Evolutionary conservation across 2,113 vertebrate species (phyloP), one percentile per base, ranked within the genome.

Genomic region (Thalassarche chlororhynchos): DNA sequence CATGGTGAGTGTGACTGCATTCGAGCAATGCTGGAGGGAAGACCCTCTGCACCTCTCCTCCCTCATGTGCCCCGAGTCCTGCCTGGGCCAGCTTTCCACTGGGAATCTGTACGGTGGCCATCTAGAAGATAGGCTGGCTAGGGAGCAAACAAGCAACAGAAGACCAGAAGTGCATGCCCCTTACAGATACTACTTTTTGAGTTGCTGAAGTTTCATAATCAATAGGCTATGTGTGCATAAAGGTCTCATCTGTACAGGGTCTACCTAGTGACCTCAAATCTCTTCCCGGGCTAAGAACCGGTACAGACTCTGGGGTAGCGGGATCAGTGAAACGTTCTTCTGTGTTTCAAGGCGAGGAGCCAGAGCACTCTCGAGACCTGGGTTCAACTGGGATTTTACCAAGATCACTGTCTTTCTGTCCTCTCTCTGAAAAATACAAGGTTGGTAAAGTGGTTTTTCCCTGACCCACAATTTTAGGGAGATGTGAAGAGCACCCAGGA

Each of bases 171-270:
- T 8, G 19, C 23, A 6, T 16, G n/a, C 20, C 19, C 21, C 32
- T 66, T 18, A 18, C 13, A 32, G 34, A 24, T 12, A 16, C 17
- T 16, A 1, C 32, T n/a, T 51, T 36, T 4, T 52, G 49, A 68
- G 44, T 12, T 0, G 0, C 15, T 71, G 42, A 69, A 52, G 31
- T 47, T 62, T 32, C 24, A 3, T 23, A 31, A 46, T 34, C 34
- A 32, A 14, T 16, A 60, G 21, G 38, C 4, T 54, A 2, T 8
- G 32, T n/a, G 55, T 79, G n/a, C 17, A 18, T 14, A 18, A 47
- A 82, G 9, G 14, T 26, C 34, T 72, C 12, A 3, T 32, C 52
- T 75, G 16, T 9, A 7, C 1, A 58, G 25, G 12, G 13, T 58
- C 46, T 84, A 17, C 38, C 38, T 15, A 34, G 19, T 15, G 58